Percentiles rank a stretch among this genome's conserved stretches.
phyloP scores from a whole-genome alignment of 2,113 vertebrate genomes.

The Sitta europaea region DNA sequence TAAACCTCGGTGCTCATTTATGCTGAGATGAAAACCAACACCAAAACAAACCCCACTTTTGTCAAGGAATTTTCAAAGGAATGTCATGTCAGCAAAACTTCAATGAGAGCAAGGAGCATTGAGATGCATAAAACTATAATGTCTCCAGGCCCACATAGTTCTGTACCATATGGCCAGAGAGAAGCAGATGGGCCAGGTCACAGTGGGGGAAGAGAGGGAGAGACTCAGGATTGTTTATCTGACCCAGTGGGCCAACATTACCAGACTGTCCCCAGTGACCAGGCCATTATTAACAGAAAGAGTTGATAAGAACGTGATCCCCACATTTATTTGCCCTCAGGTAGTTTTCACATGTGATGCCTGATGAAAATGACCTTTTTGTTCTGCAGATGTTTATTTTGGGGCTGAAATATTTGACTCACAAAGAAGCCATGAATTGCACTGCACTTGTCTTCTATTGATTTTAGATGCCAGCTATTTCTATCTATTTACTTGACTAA shows the following conservation, averaged over 20 bases:
- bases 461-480: background rate
- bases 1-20: background rate
- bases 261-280: constrained; percentile 32
- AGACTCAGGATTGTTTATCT: constrained; percentile 29
- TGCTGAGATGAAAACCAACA: background rate
- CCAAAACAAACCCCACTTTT: background rate
- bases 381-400: background rate
- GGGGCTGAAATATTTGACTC: background rate
- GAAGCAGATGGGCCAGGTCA: constrained; percentile 75
- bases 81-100: background rate
- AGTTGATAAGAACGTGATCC: constrained; percentile 15
- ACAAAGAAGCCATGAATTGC: background rate
- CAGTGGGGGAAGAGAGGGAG: constrained; percentile 46
- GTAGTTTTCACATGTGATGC: background rate
- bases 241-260: constrained; percentile 45
- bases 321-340: constrained; percentile 41
- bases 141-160: constrained; percentile 12
- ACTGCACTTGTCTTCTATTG: background rate
- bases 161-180: constrained; percentile 63
- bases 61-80: constrained; percentile 26
- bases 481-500: background rate
- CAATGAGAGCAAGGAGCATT: constrained; percentile 39
- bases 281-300: constrained; percentile 11
- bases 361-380: background rate
- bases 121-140: constrained; percentile 44